Evolutionary conservation across 2,888 invertebrate species (phyloP).

Genomic region (Apoderus coryli): DNA sequence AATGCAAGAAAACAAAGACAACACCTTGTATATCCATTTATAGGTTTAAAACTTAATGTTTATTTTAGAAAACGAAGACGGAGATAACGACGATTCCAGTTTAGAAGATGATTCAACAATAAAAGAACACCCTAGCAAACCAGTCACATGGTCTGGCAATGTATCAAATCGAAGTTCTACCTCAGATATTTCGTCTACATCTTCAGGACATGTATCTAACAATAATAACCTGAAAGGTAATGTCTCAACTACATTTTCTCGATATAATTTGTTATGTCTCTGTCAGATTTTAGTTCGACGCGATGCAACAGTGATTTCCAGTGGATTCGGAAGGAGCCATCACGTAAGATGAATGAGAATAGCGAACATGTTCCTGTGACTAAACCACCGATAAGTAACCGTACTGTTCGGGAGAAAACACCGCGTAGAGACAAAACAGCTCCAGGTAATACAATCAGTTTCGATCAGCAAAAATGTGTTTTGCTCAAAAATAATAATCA

Average conservation of each 20-base stretch:
- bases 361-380: conserved; percentile 16
- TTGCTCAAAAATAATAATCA: no score
- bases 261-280: no score
- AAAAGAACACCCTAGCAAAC: conserved; percentile 41
- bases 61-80: no score
- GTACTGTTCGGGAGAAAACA: no score
- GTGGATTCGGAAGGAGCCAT: conserved; percentile 41
- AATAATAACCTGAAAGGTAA: conserved; percentile 22
- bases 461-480: no score
- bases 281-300: conserved; percentile 34
- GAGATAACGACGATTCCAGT: conserved; percentile 36
- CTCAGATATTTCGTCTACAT: conserved; percentile 29
- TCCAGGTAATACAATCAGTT: no score
- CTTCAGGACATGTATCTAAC: conserved; percentile 24
- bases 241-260: no score
- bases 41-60: no score
- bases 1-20: no score
- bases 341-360: conserved; percentile 26
- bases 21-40: no score
- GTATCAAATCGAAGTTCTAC: conserved; percentile 31
- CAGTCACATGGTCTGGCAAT: conserved; percentile 33
- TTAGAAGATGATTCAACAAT: conserved; percentile 42
- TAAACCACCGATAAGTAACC: background rate
- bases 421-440: conserved; percentile 25
- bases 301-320: conserved; percentile 53